Percentiles rank a stretch among this genome's conserved stretches.
These are phyloP conservation scores for Xestia c-nigrum DNA, from an alignment of 2,888 invertebrate species.

Conservation along the genomic window DNA sequence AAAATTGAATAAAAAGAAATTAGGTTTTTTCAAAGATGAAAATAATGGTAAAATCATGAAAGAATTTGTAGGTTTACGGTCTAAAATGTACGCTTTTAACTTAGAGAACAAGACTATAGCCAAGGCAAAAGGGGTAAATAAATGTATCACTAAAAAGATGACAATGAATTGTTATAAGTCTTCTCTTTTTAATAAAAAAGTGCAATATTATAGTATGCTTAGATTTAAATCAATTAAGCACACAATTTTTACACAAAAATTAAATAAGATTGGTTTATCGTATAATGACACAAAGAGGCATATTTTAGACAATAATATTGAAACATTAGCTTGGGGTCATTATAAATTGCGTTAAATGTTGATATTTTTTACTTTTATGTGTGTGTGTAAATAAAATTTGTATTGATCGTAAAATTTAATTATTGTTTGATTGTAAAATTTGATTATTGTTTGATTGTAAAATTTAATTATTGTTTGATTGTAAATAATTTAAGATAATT, in stretches of 20 bases:
- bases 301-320: too few species aligned
- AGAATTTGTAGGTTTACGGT: conserved; percentile 2
- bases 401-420: too few species aligned
- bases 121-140: not conserved
- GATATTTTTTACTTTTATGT: too few species aligned
- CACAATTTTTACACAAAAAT: conserved; percentile 14
- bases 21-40: not conserved
- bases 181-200: not conserved
- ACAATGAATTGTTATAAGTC: not conserved
- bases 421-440: too few species aligned
- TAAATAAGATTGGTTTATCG: not conserved
- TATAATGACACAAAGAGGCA: not conserved
- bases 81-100: not conserved
- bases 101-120: not conserved
- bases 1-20: not conserved
- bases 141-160: not conserved
- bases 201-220: not conserved
- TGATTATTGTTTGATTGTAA: too few species aligned
- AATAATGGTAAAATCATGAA: not conserved
- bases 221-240: conserved; percentile 17
- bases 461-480: too few species aligned
- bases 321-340: too few species aligned
- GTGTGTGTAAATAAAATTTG: too few species aligned
- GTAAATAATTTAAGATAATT: too few species aligned
- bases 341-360: too few species aligned